Evolutionary conservation across 2,797 vertebrate species (phyloP).

Genomic region (Loris lydekkerianus): DNA sequence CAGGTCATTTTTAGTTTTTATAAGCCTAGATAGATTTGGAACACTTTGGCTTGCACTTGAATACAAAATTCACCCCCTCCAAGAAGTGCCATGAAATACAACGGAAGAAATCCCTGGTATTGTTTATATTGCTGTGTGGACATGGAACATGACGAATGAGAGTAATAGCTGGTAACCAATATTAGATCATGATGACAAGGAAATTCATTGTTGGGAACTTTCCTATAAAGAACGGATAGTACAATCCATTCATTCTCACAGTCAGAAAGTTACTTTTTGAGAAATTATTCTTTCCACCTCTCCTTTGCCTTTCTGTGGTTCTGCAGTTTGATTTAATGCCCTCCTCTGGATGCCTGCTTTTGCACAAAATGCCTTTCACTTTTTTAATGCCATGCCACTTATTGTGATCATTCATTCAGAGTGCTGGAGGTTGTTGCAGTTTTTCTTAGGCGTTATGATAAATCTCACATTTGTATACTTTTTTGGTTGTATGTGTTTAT

Average conservation of each 20-base stretch:
- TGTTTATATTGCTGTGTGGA: constrained; percentile 73
- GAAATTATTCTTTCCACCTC: constrained; percentile 79
- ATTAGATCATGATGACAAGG: constrained; percentile 79
- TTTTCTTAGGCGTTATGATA: constrained; percentile 65
- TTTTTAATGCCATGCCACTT: constrained; percentile 61
- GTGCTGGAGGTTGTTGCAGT: not conserved
- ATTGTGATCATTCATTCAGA: constrained; percentile 52
- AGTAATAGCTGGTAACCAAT: constrained; percentile 73
- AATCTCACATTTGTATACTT: constrained; percentile 49
- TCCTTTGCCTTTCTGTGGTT: constrained; percentile 67
- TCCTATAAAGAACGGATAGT: constrained; percentile 58
- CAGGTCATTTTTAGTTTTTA: constrained; percentile 64
- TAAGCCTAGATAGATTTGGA: constrained; percentile 63
- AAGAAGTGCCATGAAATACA: constrained; percentile 72
- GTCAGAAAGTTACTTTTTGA: constrained; percentile 79
- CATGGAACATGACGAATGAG: constrained; percentile 79
- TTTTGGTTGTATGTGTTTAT: constrained; percentile 62
- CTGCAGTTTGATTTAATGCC: constrained; percentile 62
- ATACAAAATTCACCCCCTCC: constrained; percentile 51
- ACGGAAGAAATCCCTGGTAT: constrained; percentile 67
- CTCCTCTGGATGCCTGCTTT: constrained; percentile 55
- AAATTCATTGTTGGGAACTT: constrained; percentile 81
- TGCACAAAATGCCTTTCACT: constrained; percentile 76
- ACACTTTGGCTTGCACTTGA: constrained; percentile 77
- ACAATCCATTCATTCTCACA: constrained; percentile 61